A percentile compares a stretch with the other conserved stretches of the same genome.
phyloP scores from a whole-genome alignment of 1,140 invertebrate genomes.

The Delia radicum region DNA sequence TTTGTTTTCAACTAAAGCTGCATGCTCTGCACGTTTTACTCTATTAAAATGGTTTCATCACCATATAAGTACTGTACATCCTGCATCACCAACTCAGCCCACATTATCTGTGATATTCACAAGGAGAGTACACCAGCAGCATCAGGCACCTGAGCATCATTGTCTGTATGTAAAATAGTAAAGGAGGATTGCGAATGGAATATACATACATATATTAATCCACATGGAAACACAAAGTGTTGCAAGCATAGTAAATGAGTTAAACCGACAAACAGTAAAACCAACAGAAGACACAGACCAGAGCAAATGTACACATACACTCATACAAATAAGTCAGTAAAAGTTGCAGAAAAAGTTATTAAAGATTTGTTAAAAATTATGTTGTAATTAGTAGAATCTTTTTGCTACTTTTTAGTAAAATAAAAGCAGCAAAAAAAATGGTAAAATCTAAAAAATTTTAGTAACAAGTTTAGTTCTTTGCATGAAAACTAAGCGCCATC shows the following conservation, averaged over 20 bases:
- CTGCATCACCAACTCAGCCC: neutral
- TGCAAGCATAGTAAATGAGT: neutral
- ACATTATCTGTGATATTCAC: neutral
- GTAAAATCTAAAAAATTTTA: too few relatives aligned
- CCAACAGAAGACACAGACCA: neutral
- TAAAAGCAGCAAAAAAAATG: too few relatives aligned
- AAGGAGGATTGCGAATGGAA: neutral
- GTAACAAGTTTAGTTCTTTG: too few relatives aligned
- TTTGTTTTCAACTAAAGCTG: neutral
- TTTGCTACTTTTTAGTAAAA: too few relatives aligned
- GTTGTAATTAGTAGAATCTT: too few relatives aligned
- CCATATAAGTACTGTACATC: neutral
- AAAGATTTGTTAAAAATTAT: too few relatives aligned
- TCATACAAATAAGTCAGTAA: too few relatives aligned
- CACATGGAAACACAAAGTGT: neutral
- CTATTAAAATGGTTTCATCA: neutral
- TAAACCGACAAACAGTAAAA: neutral
- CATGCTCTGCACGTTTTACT: neutral
- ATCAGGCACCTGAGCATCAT: neutral
- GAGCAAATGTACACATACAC: neutral
- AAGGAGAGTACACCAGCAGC: neutral
- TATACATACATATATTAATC: neutral
- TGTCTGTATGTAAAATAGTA: neutral
- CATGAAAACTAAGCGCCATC: too few relatives aligned
- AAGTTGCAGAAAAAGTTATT: too few relatives aligned